Percentiles rank a stretch among this genome's conserved stretches.
Conservation (phyloP, 2,113 vertebrate species). For the Promerops cafer region DNA sequence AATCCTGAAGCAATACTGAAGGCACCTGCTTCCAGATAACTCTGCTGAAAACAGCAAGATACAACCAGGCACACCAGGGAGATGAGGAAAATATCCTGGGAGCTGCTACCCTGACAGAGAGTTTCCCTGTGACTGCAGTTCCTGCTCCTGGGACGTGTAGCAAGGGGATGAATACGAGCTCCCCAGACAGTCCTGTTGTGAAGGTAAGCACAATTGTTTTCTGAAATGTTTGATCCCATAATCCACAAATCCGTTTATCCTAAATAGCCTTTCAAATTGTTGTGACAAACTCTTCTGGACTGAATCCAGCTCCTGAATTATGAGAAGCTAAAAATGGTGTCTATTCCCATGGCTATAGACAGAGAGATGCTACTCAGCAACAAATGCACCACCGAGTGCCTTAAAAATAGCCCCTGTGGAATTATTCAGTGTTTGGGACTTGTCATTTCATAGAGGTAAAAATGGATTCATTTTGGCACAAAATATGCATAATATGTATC, state of each 20-base stretch:
- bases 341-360: slow-evolving; percentile 39
- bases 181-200: not conserved
- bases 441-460: slow-evolving; percentile 28
- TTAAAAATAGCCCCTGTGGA: slow-evolving; percentile 48
- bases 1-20: not conserved
- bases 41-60: not conserved
- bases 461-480: slow-evolving; percentile 29
- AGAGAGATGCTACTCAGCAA: slow-evolving; percentile 38
- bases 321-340: slow-evolving; percentile 15
- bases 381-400: not conserved
- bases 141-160: not conserved
- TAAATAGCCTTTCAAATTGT: not conserved
- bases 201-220: not conserved
- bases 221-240: not conserved
- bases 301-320: not conserved
- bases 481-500: slow-evolving; percentile 27
- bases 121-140: not conserved
- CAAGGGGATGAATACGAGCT: not conserved
- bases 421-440: slow-evolving; percentile 51
- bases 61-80: not conserved
- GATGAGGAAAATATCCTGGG: not conserved
- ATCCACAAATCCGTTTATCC: not conserved
- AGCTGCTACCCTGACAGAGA: not conserved
- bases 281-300: slow-evolving; percentile 26
- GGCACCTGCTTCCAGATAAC: not conserved